Evolutionary conservation across 2,888 invertebrate genomes (phyloP).

Genomic region (Anaspis maculata): DNA sequence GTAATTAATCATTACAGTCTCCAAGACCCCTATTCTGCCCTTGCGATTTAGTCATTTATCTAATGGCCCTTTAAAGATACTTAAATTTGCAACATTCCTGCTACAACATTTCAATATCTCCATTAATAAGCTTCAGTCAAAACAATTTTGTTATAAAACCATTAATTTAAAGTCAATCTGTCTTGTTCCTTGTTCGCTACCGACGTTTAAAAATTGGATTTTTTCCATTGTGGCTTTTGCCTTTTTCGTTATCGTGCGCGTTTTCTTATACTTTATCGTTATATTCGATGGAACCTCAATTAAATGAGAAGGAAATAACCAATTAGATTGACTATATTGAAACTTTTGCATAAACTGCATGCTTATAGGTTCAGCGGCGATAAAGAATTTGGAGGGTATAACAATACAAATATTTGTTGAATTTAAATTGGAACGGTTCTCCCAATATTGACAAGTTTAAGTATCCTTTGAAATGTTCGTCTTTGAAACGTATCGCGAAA

Average conservation of each 20-base stretch:
- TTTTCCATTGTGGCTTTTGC: too few relatives aligned
- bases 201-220: not conserved
- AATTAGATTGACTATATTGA: too few relatives aligned
- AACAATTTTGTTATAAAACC: constrained; percentile 14
- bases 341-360: too few relatives aligned
- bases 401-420: constrained; percentile 10
- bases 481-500: constrained; percentile 7
- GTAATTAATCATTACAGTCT: constrained; percentile 28
- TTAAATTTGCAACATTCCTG: constrained; percentile 16
- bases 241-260: too few relatives aligned
- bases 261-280: too few relatives aligned
- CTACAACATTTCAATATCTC: constrained; percentile 14
- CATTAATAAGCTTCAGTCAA: constrained; percentile 16
- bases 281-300: too few relatives aligned
- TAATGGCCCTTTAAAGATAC: constrained; percentile 16
- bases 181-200: constrained; percentile 12
- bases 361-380: too few relatives aligned
- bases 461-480: constrained; percentile 9
- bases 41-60: constrained; percentile 16
- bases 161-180: constrained; percentile 15
- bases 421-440: constrained; percentile 13
- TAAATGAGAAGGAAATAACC: too few relatives aligned
- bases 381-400: constrained; percentile 10
- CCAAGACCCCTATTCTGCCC: constrained; percentile 16
- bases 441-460: constrained; percentile 14